phyloP scores from a whole-genome alignment of 2,113 vertebrate species.

The Guaruba guarouba region DNA sequence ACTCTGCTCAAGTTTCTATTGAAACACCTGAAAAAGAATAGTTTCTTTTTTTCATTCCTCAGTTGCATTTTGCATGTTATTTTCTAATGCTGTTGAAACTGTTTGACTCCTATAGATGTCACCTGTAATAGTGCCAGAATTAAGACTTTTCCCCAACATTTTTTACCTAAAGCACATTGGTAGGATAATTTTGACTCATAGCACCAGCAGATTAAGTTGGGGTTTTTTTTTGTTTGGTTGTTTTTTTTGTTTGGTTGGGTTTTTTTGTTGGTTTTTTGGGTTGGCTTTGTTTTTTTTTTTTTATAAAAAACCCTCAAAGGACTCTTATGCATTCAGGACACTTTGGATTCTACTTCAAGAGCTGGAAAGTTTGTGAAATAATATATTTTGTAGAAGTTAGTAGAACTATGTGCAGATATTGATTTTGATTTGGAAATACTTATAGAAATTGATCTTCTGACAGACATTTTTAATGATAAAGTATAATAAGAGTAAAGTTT shows the following conservation, averaged over 20 bases:
- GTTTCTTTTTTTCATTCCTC: too few relatives aligned
- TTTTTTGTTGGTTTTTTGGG: neutral
- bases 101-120: neutral
- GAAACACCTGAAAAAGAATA: too few relatives aligned
- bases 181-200: neutral
- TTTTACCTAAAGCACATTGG: neutral
- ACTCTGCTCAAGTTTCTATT: too few relatives aligned
- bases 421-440: neutral
- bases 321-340: neutral
- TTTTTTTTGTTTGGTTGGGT: neutral
- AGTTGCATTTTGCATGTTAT: too few relatives aligned
- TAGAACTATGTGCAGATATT: neutral
- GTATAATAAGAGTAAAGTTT: neutral
- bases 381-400: neutral
- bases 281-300: neutral
- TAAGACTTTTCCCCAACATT: neutral
- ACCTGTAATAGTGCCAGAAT: neutral
- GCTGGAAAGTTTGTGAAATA: neutral
- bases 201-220: neutral
- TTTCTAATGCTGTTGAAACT: neutral
- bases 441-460: neutral
- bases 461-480: neutral
- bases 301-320: neutral
- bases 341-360: neutral
- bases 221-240: neutral